Evolutionary conservation across 1,140 invertebrate species (phyloP), one percentile per base, ranked within the genome.

Genomic region (Bombus breviceps): DNA sequence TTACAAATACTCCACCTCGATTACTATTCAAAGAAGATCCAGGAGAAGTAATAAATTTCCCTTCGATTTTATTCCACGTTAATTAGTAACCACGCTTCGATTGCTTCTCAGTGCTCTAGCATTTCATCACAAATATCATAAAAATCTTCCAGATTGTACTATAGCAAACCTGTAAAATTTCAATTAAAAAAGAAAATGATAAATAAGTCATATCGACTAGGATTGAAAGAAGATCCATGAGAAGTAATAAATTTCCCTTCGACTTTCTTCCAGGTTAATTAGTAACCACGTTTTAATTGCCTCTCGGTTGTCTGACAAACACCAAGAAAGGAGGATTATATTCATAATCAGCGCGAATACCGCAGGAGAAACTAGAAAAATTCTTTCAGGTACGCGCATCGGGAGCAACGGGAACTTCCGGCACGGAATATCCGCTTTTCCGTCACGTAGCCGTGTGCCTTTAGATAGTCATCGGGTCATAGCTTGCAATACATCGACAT

Each of bases 361-460:
- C 81, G 53, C 25, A 68, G 57, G 86, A 74, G 89, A 93, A 91
- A 90, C 85, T 86, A 90, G 81, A 83, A 90, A 87, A 92, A 92
- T 90, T 90, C 85, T 87, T 90, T 86, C 85, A 79, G 86, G 85
- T 77, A 89, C 66, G 77, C 83, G 53, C 82, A 92, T 92, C 80
- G 86, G 82, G 92, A 91, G 80, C 91, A 91, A 91, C 90, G 91
- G 37, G 85, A 92, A 94, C 93, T 95, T 94, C 94, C 94, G 94
- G 92, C 91, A 91, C 76, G 88, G 86, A 88, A 82, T 92, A 94
- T 94, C 93, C 93, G 93, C 87, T 94, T 94, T 93, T 94, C 92
- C 91, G 88, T 94, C 93, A 94, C 94, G 93, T 95, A 94, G 82
- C 86, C 88, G 76, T 92, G 85, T 68, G 43, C 10, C 91, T 93